Evolutionary conservation across 2,888 invertebrate species (phyloP).

Genomic region (Ophion ventricosus): DNA sequence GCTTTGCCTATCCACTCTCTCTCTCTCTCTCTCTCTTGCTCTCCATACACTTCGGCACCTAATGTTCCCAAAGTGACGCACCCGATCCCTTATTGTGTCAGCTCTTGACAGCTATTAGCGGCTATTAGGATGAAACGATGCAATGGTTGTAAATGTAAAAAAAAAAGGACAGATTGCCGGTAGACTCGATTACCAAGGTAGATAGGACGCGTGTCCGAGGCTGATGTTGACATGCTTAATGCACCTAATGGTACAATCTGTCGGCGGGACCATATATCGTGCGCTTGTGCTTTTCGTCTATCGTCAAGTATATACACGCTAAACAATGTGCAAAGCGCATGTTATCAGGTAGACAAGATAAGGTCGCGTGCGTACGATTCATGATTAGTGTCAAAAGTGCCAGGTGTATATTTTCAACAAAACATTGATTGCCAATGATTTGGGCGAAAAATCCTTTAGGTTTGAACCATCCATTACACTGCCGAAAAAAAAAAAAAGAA

Average conservation of each 20-base stretch:
- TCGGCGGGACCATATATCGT: constrained; percentile 61
- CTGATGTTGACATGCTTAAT: constrained; percentile 78
- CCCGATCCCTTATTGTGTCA: constrained; percentile 68
- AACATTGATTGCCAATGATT: background rate
- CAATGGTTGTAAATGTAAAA: background rate
- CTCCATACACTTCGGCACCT: constrained; percentile 17
- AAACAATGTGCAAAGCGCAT: background rate
- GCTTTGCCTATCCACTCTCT: background rate
- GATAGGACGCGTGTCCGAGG: constrained; percentile 69
- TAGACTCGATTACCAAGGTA: constrained; percentile 62
- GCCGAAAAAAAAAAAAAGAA: no score
- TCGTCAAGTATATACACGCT: background rate
- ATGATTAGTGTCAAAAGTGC: background rate
- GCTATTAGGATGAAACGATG: constrained; percentile 70
- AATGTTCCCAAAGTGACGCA: constrained; percentile 43
- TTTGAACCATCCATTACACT: no score
- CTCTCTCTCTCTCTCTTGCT: constrained; percentile 14
- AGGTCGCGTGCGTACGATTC: background rate
- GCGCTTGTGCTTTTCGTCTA: background rate
- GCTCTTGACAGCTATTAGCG: constrained; percentile 73
- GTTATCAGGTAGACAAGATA: constrained; percentile 6
- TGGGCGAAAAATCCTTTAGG: background rate
- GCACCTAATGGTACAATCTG: constrained; percentile 70
- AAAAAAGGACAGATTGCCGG: constrained; percentile 73
- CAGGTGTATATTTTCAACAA: background rate